Evolutionary conservation across 2,888 invertebrate species (phyloP), one percentile per base, ranked within the genome.

Genomic region (Cantharis lateralis): DNA sequence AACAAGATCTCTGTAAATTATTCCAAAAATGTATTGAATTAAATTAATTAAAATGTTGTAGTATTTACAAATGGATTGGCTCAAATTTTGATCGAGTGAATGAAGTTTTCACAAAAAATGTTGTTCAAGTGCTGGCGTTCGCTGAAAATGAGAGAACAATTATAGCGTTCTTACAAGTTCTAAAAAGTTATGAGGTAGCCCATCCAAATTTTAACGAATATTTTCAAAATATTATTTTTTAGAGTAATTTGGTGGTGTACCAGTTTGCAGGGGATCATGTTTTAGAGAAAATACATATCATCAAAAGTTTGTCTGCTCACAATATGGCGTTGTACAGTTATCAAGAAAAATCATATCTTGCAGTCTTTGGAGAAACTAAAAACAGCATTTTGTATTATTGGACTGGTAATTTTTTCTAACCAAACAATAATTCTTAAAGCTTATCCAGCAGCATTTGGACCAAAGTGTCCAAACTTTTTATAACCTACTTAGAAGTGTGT

Each of bases 81-180:
- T 80, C 84, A 28, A 80, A 86, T 82, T 86, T 86, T 79, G 86
- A 87, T 82, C 82, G 83, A 81, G 82, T 82, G 68, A 81, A 82
- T 64, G 74, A 77, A 18, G 69, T 83, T 62, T 71, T 79, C 15
- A 80, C 82, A 10, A 80, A 78, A 48, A 78, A 80, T 18, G 80
- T 68, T 11, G 48, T 62, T 18, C 62, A 28, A 13, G 48, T 86
- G 70, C 71, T 76, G 26, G 82, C 85, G 68, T 86, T 86, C 80
- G 71, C 78, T 24, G 78, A 76, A 66, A 77, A 80, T 68, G 69
- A 76, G 62, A 80, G 81, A 13, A 84, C 85, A 82, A 83, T 86
- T 70, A 82, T 86, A 28, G 76, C 84, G 24, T 72, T 83, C 75
- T 70, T n/a, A n/a, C 9, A n/a, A n/a, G 13, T 0, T 5, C 7